Conservation (phyloP, 2,113 vertebrate genomes). For the Rhagologus leucostigma region DNA sequence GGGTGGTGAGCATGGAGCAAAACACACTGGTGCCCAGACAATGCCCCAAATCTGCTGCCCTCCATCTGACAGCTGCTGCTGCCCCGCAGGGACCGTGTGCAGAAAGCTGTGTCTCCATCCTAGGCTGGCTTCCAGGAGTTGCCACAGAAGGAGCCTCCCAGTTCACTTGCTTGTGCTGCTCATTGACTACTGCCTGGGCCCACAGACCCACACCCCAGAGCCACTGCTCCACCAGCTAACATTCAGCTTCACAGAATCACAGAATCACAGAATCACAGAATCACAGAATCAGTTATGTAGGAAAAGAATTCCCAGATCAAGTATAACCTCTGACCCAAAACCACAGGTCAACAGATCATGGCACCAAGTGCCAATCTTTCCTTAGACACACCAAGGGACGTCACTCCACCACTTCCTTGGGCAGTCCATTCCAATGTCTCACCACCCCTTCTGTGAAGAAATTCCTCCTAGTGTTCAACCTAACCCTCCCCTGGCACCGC, state of each 20-base stretch:
- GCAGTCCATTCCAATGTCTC: not conserved
- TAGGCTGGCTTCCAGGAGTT: not conserved
- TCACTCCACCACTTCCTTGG: not conserved
- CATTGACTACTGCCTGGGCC: accelerated
- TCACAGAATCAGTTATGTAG: not conserved
- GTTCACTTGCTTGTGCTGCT: no score
- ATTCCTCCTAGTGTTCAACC: not conserved
- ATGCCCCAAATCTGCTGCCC: accelerated
- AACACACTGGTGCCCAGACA: accelerated
- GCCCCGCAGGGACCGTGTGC: accelerated
- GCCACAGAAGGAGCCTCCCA: accelerated
- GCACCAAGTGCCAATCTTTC: not conserved
- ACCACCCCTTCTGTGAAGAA: not conserved
- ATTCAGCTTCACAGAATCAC: not conserved
- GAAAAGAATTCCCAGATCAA: not conserved
- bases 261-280: not conserved
- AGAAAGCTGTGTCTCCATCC: no score
- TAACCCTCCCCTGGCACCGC: not conserved
- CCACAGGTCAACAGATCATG: not conserved
- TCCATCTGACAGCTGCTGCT: not conserved
- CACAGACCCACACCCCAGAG: not conserved
- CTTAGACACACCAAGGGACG: not conserved
- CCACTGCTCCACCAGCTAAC: not conserved
- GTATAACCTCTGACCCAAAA: not conserved
- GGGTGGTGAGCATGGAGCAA: not conserved